phyloP scores from a whole-genome alignment of 2,113 vertebrate genomes.

The Argyrosomus japonicus region DNA sequence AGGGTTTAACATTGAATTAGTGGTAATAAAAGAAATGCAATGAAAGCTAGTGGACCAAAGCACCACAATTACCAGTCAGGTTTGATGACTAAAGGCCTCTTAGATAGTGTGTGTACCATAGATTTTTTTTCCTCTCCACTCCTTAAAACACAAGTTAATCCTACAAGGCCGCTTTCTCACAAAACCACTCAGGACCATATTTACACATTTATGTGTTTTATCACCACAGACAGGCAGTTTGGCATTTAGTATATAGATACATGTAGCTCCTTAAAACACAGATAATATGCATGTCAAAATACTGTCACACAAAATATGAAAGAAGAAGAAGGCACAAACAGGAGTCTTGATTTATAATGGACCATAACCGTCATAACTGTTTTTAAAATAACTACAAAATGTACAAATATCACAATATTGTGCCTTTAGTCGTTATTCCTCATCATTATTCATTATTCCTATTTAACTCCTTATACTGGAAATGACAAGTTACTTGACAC shows the following conservation, averaged over 20 bases:
- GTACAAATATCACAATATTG: slow-evolving; percentile 43
- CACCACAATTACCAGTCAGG: slow-evolving; percentile 37
- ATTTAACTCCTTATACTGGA: neutral
- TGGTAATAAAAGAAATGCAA: slow-evolving; percentile 42
- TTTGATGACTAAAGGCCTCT: slow-evolving; percentile 3
- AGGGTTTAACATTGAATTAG: slow-evolving; percentile 32
- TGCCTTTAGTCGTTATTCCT: neutral
- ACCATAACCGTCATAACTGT: neutral
- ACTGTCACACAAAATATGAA: slow-evolving; percentile 18
- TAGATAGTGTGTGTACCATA: slow-evolving; percentile 61
- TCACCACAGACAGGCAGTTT: slow-evolving; percentile 29
- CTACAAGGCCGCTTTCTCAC: neutral
- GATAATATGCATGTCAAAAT: slow-evolving; percentile 42
- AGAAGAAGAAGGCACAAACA: slow-evolving; percentile 33
- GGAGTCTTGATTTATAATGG: slow-evolving; percentile 1
- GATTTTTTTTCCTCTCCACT: slow-evolving; percentile 1
- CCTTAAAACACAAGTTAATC: neutral
- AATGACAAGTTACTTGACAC: neutral
- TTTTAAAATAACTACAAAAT: slow-evolving; percentile 43
- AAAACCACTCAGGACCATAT: neutral
- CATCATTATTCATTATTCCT: neutral
- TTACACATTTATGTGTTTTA: slow-evolving; percentile 10
- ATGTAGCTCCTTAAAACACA: slow-evolving; percentile 16
- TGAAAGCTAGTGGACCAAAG: slow-evolving; percentile 47
- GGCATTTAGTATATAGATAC: slow-evolving; percentile 7